Conservation (phyloP, 1,140 invertebrate genomes). For the Limonius californicus region DNA sequence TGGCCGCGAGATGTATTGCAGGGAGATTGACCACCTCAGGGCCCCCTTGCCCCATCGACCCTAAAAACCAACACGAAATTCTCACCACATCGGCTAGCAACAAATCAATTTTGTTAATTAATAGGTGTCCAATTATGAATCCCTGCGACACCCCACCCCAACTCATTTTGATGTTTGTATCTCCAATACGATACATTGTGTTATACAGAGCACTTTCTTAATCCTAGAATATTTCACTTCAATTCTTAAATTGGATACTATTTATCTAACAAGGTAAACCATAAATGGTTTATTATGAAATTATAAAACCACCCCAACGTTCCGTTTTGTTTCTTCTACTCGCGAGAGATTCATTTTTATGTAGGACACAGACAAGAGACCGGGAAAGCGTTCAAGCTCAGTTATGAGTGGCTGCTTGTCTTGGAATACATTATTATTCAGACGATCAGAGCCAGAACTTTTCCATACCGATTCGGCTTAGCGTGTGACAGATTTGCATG, state of each 20-base stretch:
- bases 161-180: too few species aligned
- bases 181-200: too few species aligned
- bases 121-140: constrained; percentile 11
- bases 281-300: too few species aligned
- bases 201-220: too few species aligned
- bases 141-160: too few species aligned
- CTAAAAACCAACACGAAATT: background rate
- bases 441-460: constrained; percentile 42
- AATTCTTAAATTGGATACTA: too few species aligned
- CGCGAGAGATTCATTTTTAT: background rate
- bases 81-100: background rate
- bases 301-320: too few species aligned
- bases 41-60: background rate
- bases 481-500: constrained; percentile 44
- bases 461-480: constrained; percentile 43
- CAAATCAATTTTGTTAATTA: constrained; percentile 14
- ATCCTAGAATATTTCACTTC: too few species aligned
- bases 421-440: constrained; percentile 43
- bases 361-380: background rate
- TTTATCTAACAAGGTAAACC: too few species aligned
- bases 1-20: constrained; percentile 35
- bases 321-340: too few species aligned
- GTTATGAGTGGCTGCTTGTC: constrained; percentile 30
- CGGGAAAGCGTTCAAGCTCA: constrained; percentile 18
- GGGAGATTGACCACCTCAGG: constrained; percentile 27